These are phyloP conservation scores for Promerops cafer DNA, from an alignment of 2,113 vertebrate species.

Conservation along the genomic window DNA sequence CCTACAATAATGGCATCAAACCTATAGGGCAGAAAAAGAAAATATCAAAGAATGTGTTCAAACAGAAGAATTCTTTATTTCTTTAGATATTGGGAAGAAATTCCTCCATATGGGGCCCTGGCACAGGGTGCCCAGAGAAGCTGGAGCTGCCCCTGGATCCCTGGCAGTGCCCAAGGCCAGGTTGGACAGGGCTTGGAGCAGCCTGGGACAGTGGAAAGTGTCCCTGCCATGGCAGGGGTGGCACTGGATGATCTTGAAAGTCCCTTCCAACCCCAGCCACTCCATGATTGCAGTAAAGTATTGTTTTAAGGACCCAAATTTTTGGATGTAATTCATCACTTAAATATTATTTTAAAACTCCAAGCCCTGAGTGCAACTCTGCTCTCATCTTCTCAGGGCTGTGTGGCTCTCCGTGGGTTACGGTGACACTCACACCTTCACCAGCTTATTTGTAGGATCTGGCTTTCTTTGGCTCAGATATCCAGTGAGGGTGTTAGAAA, in stretches of 20 bases:
- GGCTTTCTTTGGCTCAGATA: background rate
- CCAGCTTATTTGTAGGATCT: background rate
- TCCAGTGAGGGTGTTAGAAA: background rate
- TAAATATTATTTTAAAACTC: background rate
- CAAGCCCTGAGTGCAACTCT: background rate
- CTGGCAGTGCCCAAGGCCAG: background rate
- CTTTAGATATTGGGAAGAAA: background rate
- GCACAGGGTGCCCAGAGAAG: background rate
- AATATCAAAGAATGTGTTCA: background rate
- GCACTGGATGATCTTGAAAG: rapidly evolving
- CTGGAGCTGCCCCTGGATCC: background rate
- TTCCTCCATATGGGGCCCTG: background rate
- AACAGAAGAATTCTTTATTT: background rate
- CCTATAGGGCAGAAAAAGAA: background rate
- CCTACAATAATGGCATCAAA: background rate
- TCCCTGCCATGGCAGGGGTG: background rate
- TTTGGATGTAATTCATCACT: background rate
- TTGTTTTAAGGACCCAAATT: background rate
- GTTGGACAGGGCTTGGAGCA: background rate
- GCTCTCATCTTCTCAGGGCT: background rate
- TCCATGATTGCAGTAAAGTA: background rate
- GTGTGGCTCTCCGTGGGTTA: background rate
- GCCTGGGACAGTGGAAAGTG: rapidly evolving
- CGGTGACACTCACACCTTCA: rapidly evolving
- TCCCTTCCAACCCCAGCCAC: background rate